Conservation (phyloP, 1,140 invertebrate species). For the Diprion similis region DNA sequence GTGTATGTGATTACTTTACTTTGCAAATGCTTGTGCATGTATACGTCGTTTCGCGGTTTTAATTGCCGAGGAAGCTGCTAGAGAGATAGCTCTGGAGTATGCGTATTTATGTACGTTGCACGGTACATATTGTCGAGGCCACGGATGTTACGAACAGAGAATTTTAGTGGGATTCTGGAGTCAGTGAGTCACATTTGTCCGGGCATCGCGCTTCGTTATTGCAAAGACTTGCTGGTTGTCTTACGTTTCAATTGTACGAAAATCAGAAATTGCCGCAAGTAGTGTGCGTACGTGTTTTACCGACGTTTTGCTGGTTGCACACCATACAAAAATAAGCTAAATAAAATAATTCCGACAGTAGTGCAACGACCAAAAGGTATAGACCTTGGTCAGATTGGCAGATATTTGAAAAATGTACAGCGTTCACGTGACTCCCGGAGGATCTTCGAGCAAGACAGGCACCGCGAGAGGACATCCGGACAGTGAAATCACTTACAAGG, state of each 20-base stretch:
- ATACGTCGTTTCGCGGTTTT: slow-evolving; percentile 21
- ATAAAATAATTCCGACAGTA: slow-evolving; percentile 9
- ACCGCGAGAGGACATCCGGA: slow-evolving; percentile 31
- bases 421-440: slow-evolving; percentile 44
- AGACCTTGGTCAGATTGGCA: neutral
- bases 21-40: neutral
- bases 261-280: too few relatives aligned
- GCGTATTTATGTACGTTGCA: too few relatives aligned
- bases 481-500: slow-evolving; percentile 38
- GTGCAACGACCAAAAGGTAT: slow-evolving; percentile 16
- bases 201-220: neutral
- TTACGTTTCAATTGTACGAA: too few relatives aligned
- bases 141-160: slow-evolving; percentile 22
- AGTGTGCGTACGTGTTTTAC: too few relatives aligned
- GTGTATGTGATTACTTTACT: neutral
- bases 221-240: too few relatives aligned
- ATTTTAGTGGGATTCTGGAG: slow-evolving; percentile 5
- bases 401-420: slow-evolving; percentile 42
- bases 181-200: slow-evolving; percentile 12
- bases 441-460: slow-evolving; percentile 29
- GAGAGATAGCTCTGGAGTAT: slow-evolving; percentile 23
- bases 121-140: neutral
- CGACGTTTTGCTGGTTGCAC: too few relatives aligned
- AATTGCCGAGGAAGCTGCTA: slow-evolving; percentile 10
- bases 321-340: too few relatives aligned